Base-by-base conservation (phyloP, 2,113 vertebrate genomes). In the Acanthochromis polyacanthus region DNA sequence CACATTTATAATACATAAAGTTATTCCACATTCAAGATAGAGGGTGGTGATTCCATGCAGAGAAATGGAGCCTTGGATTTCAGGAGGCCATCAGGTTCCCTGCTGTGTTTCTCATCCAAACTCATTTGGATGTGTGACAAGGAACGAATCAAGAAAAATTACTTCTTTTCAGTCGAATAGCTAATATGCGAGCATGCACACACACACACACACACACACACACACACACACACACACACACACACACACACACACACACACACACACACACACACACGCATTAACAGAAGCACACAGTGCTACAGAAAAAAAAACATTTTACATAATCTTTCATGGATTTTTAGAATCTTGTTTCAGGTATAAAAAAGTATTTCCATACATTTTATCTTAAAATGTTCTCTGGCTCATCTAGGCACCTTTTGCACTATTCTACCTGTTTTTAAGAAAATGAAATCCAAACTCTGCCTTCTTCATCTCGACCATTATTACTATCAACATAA, bases 91-190 rank as follows among this genome's bases (percentile, higher is more conserved):
- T 58, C 58, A 48, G 63, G 20, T 23, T 71, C 57, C 91, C 83
- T 5, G 64, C 87, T 77, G 89, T 40, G 61, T 88, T 91, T 88
- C 75, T 89, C 86, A 91, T 92, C 77, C 77, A 78, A 61, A 88
- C 86, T 86, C 87, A 91, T 92, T 91, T 91, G 68, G 88, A 88
- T 88, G 87, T 91, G 91, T 91, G 91, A 92, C 90, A 85, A 85
- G 88, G 88, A 92, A 92, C 91, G 87, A 92, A 92, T 92, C 87
- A 87, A 60, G 72, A 75, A 79, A 83, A 91, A 90, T 92, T 82
- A 90, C 82, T 92, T 87, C 72, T 85, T 65, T 67, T 88, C 75
- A 81, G 78, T 67, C 59, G 60, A 81, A 76, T 78, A 82, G 50
- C 75, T 63, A 20, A 51, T 6, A 51, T 16, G 16, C 19, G 16